phyloP scores from a whole-genome alignment of 2,797 vertebrate species.

The Urosaurus nigricauda region DNA sequence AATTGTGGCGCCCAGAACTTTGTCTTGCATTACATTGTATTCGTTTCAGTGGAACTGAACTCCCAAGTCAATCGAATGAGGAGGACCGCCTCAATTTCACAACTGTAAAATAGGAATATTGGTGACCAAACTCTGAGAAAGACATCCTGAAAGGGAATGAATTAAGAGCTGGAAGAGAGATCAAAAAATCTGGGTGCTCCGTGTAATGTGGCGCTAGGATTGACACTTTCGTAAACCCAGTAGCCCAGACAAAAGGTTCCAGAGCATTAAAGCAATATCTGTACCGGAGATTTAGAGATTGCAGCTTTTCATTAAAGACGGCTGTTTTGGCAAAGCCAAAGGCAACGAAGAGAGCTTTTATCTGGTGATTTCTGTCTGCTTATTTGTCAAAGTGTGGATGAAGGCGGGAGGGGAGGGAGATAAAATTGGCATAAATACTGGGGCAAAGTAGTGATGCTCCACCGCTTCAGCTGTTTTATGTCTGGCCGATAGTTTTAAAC shows the following conservation, averaged over 20 bases:
- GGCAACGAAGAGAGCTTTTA: conserved; percentile 53
- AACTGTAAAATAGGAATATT: not conserved
- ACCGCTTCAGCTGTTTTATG: conserved; percentile 68
- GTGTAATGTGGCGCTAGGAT: not conserved
- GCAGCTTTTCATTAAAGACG: conserved; percentile 70
- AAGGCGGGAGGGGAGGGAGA: not conserved
- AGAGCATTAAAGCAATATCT: conserved; percentile 33
- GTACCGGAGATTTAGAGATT: conserved; percentile 38
- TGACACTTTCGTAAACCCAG: conserved; percentile 27
- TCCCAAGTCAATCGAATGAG: not conserved
- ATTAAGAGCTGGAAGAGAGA: not conserved
- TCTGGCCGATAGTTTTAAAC: conserved; percentile 72
- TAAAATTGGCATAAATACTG: conserved; percentile 60
- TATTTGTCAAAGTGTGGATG: conserved; percentile 67
- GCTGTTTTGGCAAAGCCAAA: conserved; percentile 70
- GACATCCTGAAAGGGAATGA: not conserved
- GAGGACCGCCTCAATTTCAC: not conserved
- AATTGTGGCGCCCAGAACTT: too few species aligned
- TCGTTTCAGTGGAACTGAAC: not conserved
- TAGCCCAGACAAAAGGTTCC: not conserved
- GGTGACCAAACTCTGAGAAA: too few species aligned
- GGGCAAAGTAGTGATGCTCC: conserved; percentile 23
- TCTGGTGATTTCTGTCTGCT: conserved; percentile 26
- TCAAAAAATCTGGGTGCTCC: not conserved
- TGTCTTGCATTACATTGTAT: not conserved